phyloP scores from a whole-genome alignment of 2,888 invertebrate genomes.

The Caenorhabditis afra region DNA sequence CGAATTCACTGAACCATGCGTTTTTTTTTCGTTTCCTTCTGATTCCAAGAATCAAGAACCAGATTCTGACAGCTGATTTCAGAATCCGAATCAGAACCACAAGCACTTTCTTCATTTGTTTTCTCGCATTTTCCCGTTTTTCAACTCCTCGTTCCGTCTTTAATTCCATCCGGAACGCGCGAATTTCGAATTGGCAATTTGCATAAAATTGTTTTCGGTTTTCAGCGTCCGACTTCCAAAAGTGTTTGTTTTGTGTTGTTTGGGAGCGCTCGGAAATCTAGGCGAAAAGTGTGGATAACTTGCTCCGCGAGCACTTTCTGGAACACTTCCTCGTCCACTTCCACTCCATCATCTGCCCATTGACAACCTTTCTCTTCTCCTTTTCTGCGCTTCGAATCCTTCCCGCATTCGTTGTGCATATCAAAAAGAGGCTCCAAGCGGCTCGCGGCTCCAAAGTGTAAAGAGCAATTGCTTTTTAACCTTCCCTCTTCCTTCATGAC shows the following conservation, averaged over 20 bases:
- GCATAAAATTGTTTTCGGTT: no score
- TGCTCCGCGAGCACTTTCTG: not conserved
- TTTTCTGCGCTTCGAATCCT: not conserved
- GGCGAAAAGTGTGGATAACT: no score
- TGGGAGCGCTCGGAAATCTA: not conserved
- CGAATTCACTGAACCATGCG: constrained; percentile 2
- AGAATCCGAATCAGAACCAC: not conserved
- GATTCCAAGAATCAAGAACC: not conserved
- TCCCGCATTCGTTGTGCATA: constrained; percentile 7
- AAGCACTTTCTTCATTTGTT: not conserved
- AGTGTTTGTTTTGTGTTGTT: no score
- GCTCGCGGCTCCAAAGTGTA: constrained; percentile 18
- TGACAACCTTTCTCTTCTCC: not conserved
- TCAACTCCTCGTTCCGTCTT: not conserved
- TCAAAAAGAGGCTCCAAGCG: constrained; percentile 18
- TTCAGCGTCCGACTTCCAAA: no score
- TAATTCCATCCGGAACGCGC: no score
- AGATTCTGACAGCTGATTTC: not conserved
- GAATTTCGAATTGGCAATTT: no score
- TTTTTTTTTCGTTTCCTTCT: not conserved
- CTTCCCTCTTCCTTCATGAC: constrained; percentile 4
- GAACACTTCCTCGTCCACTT: constrained; percentile 9
- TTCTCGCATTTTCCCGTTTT: not conserved
- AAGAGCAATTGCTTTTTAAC: constrained; percentile 49
- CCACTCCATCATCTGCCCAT: constrained; percentile 4